These are phyloP conservation scores for Xestia sexstrigata DNA, from an alignment of 2,888 invertebrate genomes.

Conservation along the genomic window DNA sequence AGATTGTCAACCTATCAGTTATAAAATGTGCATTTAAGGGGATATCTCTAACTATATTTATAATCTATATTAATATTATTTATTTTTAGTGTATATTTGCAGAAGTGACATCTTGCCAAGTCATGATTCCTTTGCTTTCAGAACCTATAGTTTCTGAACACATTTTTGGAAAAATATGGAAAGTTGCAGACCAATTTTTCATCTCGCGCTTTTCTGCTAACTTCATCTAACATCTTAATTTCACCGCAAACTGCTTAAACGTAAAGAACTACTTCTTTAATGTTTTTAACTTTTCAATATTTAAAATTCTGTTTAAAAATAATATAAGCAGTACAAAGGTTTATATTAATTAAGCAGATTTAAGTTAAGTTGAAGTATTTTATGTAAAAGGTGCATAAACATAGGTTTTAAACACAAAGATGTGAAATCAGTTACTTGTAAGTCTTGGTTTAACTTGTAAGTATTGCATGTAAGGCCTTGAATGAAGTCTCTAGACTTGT, in stretches of 20 bases:
- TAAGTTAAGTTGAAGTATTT: neutral
- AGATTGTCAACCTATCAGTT: constrained; percentile 26
- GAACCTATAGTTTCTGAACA: neutral
- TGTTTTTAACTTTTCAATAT: neutral
- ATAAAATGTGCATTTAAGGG: neutral
- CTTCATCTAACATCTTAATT: neutral
- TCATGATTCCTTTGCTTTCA: constrained; percentile 2
- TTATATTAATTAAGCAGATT: neutral
- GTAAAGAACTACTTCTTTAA: neutral
- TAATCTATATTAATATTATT: neutral
- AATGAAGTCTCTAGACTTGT: neutral
- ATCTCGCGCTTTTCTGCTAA: too few relatives aligned
- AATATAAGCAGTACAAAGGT: neutral
- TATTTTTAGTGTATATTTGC: constrained; percentile 12
- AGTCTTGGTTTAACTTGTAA: neutral
- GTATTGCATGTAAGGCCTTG: neutral
- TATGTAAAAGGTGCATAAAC: neutral
- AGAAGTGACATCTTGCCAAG: neutral
- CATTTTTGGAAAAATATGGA: neutral
- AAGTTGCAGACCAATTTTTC: neutral
- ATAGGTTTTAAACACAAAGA: too few relatives aligned
- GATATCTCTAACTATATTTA: neutral
- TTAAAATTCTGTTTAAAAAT: neutral
- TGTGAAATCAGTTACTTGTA: neutral
- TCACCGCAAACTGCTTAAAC: neutral